Base-by-base conservation (phyloP, 2,113 vertebrate species). In the Corapipo altera region DNA sequence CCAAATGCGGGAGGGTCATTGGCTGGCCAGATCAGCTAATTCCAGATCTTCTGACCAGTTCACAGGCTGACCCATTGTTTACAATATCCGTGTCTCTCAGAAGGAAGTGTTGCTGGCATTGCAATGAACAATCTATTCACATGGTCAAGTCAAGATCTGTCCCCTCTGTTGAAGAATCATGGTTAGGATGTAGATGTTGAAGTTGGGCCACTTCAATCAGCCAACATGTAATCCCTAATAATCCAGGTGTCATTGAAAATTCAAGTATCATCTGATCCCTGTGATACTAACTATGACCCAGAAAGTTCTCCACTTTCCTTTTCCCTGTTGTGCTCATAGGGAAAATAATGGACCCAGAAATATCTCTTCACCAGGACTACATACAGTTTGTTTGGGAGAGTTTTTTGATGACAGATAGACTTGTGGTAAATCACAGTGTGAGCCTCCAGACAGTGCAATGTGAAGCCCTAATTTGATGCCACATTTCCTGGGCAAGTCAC, bases 381-480 rank as follows among this genome's bases (percentile, higher is more conserved):
- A 1, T 16, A 20, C 33, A 69, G 28, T 5, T 33, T 23, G 33
- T 11, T 24, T 58, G 32, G 21, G 13, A 8, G 2, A 1, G 0
- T 2, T 33, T 66, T 71, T 41, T 51, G 15, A 24, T 21, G 35
- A 54, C 88, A 71, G 26, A 24, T 35, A 32, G 15, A 54, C 51
- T 46, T 32, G 18, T 16, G 18, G 20, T 30, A 66, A 66, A 77
- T 74, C 24, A 44, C 43, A 33, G 15, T 4, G n/a, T 57, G 21
- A 89, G 39, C 20, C 43, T 90, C 43, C 58, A 33, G 72, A 14
- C 3, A 48, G 37, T 1, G 0, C 27, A 22, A 22, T 1, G 0
- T 33, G 64, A 80, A 90, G 49, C 21, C 26, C 30, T 19, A 24
- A 27, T 30, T 59, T 3, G 2, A 41, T 52, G 69, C 9, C 55